phyloP scores from a whole-genome alignment of 2,888 invertebrate species.

The Aporophyla lueneburgensis region DNA sequence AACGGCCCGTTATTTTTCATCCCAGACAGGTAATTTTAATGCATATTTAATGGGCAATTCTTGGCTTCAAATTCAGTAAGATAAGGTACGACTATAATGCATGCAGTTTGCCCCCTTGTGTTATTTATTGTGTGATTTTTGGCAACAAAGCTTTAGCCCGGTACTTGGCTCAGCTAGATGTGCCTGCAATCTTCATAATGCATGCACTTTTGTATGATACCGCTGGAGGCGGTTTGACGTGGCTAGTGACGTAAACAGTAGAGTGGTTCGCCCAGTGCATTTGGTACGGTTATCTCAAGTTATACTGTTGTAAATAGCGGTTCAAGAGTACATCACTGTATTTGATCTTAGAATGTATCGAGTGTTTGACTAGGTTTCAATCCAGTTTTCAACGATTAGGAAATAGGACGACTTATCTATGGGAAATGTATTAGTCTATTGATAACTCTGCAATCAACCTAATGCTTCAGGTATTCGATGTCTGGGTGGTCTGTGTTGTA shows the following conservation, averaged over 20 bases:
- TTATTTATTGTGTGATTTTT: constrained; percentile 91
- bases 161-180: constrained; percentile 89
- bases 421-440: constrained; percentile 54
- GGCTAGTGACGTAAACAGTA: constrained; percentile 66
- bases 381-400: constrained; percentile 50
- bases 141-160: constrained; percentile 86
- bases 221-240: constrained; percentile 75
- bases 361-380: constrained; percentile 51
- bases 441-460: constrained; percentile 57
- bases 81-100: constrained; percentile 90
- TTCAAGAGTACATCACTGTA: constrained; percentile 57
- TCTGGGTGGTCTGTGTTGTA: constrained; percentile 26
- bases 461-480: constrained; percentile 48
- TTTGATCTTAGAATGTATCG: constrained; percentile 60
- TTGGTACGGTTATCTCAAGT: constrained; percentile 63
- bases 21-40: constrained; percentile 90
- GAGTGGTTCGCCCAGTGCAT: constrained; percentile 62
- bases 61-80: constrained; percentile 91
- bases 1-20: constrained; percentile 83
- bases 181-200: constrained; percentile 89
- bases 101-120: constrained; percentile 88
- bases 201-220: constrained; percentile 87
- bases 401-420: constrained; percentile 55
- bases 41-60: constrained; percentile 90
- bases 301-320: constrained; percentile 60